Conservation (phyloP, 2,797 vertebrate genomes). For the Crenuchus spilurus region DNA sequence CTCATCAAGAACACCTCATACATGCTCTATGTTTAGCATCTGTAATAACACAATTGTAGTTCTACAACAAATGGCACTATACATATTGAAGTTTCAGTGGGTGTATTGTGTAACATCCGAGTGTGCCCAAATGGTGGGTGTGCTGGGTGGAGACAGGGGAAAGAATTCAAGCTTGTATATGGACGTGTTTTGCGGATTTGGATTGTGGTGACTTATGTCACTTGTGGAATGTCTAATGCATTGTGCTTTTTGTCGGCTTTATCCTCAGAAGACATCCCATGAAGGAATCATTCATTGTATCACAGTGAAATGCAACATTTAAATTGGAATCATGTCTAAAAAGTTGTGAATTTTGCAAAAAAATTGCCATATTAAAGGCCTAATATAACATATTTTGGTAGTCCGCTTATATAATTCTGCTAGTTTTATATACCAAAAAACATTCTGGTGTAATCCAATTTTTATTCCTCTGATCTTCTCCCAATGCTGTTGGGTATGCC, state of each 20-base stretch:
- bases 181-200: conserved; percentile 47
- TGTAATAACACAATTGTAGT: conserved; percentile 47
- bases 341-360: no score
- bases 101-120: conserved; percentile 71
- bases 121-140: conserved; percentile 56
- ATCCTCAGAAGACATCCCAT: conserved; percentile 9
- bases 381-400: no score
- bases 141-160: conserved; percentile 60
- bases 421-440: no score
- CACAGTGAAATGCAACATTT: neutral
- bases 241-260: conserved; percentile 29
- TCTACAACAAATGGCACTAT: conserved; percentile 65
- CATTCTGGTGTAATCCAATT: no score
- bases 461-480: no score
- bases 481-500: no score
- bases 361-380: no score
- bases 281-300: conserved; percentile 1
- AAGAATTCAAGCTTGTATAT: conserved; percentile 48
- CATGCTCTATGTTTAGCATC: conserved; percentile 64
- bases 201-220: conserved; percentile 47
- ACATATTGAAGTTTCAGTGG: conserved; percentile 64
- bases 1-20: conserved; percentile 54
- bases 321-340: neutral
- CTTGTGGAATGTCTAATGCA: conserved; percentile 34
- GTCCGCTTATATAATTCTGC: no score